Evolutionary conservation across 2,797 vertebrate species (phyloP), one percentile per base, ranked within the genome.

Genomic region (Tolypeutes matacus): DNA sequence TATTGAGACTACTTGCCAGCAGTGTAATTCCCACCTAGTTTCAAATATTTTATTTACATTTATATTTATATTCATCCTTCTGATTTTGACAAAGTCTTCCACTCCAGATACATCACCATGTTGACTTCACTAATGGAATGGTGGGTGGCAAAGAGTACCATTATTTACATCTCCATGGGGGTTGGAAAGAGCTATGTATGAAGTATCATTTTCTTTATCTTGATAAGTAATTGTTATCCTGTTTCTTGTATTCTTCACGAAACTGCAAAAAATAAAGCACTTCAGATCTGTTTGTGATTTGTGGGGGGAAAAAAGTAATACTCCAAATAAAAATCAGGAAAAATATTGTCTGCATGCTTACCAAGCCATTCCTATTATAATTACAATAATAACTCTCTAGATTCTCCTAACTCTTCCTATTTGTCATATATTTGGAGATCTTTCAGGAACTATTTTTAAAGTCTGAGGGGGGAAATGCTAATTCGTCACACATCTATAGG

Each of bases 401-500:
- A 25, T 70, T 67, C n/a, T 89, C 89, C 18, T 69, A 39, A 62
- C 31, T 39, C 31, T 58, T 81, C 36, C 20, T 23, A 51, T 67
- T 80, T 87, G 36, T 42, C 39, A 56, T 46, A 67, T 56, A 83
- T 27, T 72, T 46, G 36, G 80, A 67, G 60, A 62, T 82, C 14
- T 84, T 72, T 83, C 21, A 34, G 2, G 67, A 15, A 46, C 49
- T 94, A 25, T 87, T 95, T 96, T 92, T 96, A 58, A 23, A n/a
- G 15, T 72, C 5, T 78, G 5, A 75, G 11, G 62, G 64, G 64
- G 70, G 94, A 81, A 42, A 81, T 80, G 83, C 62, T 83, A 86
- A 58, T 36, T 91, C 60, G 81, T 70, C 25, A 58, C 25, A 56
- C 64, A 46, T 76, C 29, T 72, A 7, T 46, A 60, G 20, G 81